Conservation (phyloP, 2,113 vertebrate genomes). For the Callaeas wilsoni region DNA sequence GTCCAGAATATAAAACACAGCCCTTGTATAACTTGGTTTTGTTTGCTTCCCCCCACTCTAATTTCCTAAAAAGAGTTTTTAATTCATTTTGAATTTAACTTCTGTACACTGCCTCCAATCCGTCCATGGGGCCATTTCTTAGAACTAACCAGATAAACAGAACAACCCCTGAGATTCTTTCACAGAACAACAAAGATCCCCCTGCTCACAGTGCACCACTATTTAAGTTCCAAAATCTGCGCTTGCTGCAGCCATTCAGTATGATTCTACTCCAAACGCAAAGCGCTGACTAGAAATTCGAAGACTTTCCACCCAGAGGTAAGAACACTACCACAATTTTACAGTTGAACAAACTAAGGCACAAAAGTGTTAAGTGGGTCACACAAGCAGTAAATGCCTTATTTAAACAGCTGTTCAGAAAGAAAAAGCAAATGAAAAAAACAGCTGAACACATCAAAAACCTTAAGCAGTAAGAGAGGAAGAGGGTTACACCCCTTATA, state of each 20-base stretch:
- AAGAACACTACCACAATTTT: not conserved
- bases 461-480: not conserved
- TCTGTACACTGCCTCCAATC: not conserved
- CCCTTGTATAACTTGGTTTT: not conserved
- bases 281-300: not conserved
- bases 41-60: not conserved
- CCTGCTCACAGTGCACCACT: not conserved
- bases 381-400: not conserved
- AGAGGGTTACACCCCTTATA: not conserved
- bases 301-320: not conserved
- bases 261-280: not conserved
- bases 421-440: not conserved
- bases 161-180: not conserved
- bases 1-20: not conserved
- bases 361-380: not conserved
- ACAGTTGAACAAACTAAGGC: not conserved
- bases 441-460: not conserved
- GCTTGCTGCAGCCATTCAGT: not conserved
- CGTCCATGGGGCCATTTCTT: rapidly evolving
- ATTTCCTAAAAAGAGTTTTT: not conserved
- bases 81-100: not conserved
- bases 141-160: not conserved
- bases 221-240: not conserved
- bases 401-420: not conserved
- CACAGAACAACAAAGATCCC: not conserved